Evolutionary conservation across 2,113 vertebrate species (phyloP).

Genomic region (Galbula dea): DNA sequence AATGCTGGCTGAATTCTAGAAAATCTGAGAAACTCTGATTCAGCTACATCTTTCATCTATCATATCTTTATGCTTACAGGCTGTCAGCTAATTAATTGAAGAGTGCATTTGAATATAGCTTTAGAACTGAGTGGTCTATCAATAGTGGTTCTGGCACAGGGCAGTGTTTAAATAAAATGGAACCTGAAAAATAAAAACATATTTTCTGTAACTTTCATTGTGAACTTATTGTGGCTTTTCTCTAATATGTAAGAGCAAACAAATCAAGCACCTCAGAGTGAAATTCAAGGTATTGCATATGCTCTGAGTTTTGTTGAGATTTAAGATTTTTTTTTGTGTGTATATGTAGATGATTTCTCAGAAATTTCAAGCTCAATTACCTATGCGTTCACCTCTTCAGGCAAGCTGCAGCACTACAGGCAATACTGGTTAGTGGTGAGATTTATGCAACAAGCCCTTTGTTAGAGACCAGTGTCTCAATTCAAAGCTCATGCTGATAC

Average conservation of each 20-base stretch:
- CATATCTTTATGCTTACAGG: neutral
- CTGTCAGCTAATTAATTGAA: neutral
- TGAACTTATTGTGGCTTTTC: neutral
- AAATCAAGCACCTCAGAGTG: neutral
- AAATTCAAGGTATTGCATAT: neutral
- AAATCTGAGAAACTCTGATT: neutral
- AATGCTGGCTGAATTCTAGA: neutral
- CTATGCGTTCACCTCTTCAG: neutral
- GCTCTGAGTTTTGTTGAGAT: neutral
- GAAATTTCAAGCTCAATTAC: neutral
- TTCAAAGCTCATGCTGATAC: neutral
- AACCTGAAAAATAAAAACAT: neutral
- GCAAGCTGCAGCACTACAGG: neutral
- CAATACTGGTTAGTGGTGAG: neutral
- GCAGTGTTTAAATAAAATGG: neutral
- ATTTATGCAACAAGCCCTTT: neutral
- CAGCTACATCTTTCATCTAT: neutral
- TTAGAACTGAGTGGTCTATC: neutral
- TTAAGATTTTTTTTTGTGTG: neutral
- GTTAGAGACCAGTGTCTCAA: neutral
- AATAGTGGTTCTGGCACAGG: rapidly evolving
- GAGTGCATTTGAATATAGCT: neutral
- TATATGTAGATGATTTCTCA: neutral
- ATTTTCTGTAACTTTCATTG: neutral
- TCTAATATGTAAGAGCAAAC: neutral